Evolutionary conservation across 2,113 vertebrate genomes (phyloP).

Genomic region (Aramus guarauna): DNA sequence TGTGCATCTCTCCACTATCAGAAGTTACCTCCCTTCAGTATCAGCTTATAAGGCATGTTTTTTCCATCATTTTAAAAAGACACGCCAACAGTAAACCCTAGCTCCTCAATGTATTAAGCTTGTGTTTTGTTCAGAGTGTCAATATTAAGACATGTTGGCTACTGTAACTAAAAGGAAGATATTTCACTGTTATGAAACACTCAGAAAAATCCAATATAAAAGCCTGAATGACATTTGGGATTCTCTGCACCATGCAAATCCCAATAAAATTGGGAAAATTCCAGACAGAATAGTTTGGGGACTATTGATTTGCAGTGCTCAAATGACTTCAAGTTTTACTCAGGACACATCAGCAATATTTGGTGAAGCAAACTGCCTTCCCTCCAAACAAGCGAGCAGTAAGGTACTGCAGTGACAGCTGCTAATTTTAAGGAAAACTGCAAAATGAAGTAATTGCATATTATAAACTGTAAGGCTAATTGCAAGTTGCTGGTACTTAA

Average conservation of each 20-base stretch:
- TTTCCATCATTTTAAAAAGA: background rate
- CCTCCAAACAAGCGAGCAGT: background rate
- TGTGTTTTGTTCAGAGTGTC: background rate
- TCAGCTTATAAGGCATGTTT: background rate
- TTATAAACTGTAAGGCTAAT: background rate
- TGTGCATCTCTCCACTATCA: background rate
- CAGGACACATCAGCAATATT: background rate
- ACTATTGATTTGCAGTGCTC: background rate
- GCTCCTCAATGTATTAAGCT: background rate
- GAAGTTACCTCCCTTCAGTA: background rate
- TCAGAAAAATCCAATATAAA: background rate
- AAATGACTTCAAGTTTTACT: background rate
- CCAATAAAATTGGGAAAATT: background rate
- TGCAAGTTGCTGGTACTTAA: slow-evolving; percentile 1
- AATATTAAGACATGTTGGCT: background rate
- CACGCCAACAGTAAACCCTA: background rate
- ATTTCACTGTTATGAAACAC: background rate
- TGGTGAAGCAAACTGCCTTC: background rate
- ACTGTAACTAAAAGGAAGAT: background rate
- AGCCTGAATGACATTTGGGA: background rate
- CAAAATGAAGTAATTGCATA: slow-evolving; percentile 27
- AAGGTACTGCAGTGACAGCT: background rate
- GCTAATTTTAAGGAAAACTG: slow-evolving; percentile 22
- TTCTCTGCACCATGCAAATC: background rate
- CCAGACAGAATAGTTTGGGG: background rate